phyloP scores from a whole-genome alignment of 2,888 invertebrate species.

The Macaria liturata region DNA sequence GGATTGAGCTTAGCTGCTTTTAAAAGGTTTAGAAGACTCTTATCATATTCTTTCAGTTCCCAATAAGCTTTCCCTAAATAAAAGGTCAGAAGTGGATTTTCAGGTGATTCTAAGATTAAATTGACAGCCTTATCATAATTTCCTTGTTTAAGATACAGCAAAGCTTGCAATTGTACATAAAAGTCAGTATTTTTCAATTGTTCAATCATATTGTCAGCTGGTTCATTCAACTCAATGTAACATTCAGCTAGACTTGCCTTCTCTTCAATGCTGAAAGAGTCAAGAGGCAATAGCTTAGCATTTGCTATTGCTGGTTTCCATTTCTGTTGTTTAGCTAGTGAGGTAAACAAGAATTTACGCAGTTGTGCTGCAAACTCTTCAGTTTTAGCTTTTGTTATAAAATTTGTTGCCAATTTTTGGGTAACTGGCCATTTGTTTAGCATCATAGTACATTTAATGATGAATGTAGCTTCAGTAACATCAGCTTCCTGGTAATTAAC shows the following conservation, averaged over 20 bases:
- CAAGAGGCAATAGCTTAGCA: slow-evolving; percentile 54
- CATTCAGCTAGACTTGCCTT: slow-evolving; percentile 62
- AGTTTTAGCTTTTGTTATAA: slow-evolving; percentile 65
- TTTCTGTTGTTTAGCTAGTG: slow-evolving; percentile 73
- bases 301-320: slow-evolving; percentile 74
- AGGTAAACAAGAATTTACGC: slow-evolving; percentile 59
- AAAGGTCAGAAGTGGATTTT: slow-evolving; percentile 79
- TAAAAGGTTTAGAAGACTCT: slow-evolving; percentile 85
- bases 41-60: slow-evolving; percentile 81
- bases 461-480: slow-evolving; percentile 61
- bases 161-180: slow-evolving; percentile 72
- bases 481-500: slow-evolving; percentile 68
- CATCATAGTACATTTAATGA: slow-evolving; percentile 67
- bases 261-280: slow-evolving; percentile 51
- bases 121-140: slow-evolving; percentile 81
- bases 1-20: slow-evolving; percentile 89
- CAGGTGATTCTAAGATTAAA: slow-evolving; percentile 68
- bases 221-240: slow-evolving; percentile 60
- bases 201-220: slow-evolving; percentile 52
- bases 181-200: slow-evolving; percentile 55
- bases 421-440: slow-evolving; percentile 69
- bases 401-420: slow-evolving; percentile 68
- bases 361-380: slow-evolving; percentile 48
- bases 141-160: slow-evolving; percentile 73
- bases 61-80: slow-evolving; percentile 85